Percentiles rank a stretch among this genome's conserved stretches.
Conservation (phyloP, 2,113 vertebrate species). For the Rhynchopsitta pachyrhyncha region DNA sequence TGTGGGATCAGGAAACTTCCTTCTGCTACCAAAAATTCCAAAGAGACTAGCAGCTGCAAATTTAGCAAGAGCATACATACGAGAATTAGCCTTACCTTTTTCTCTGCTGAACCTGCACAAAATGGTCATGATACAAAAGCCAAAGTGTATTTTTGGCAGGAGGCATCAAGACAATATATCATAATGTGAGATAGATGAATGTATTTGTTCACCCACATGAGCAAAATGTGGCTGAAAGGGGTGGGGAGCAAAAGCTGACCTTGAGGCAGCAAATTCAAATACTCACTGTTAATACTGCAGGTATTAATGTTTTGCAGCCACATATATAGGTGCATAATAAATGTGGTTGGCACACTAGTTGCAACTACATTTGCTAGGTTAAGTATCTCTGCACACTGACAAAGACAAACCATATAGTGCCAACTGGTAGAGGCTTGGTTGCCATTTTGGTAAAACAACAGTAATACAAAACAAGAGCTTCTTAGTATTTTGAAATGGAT, state of each 20-base stretch:
- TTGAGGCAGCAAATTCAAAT: not conserved
- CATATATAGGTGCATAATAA: not conserved
- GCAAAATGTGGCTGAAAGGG: not conserved
- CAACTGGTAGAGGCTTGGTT: not conserved
- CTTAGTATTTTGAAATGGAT: slow-evolving; percentile 54
- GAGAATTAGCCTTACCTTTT: not conserved
- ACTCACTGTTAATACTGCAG: not conserved
- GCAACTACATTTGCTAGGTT: not conserved
- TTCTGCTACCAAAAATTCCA: not conserved
- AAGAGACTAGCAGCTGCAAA: not conserved
- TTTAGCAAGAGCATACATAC: not conserved
- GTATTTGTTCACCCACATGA: not conserved
- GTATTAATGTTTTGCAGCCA: not conserved
- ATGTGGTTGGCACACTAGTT: not conserved
- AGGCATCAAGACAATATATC: not conserved
- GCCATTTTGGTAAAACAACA: slow-evolving; percentile 43
- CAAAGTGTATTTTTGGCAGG: not conserved
- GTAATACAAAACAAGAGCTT: slow-evolving; percentile 51
- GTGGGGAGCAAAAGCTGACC: not conserved
- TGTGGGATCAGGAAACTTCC: not conserved
- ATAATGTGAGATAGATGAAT: not conserved
- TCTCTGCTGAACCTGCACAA: not conserved
- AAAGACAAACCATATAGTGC: slow-evolving; percentile 34
- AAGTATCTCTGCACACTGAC: not conserved
- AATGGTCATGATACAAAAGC: not conserved